Conservation (phyloP, 2,888 invertebrate species). For the Calameuta pallipes region DNA sequence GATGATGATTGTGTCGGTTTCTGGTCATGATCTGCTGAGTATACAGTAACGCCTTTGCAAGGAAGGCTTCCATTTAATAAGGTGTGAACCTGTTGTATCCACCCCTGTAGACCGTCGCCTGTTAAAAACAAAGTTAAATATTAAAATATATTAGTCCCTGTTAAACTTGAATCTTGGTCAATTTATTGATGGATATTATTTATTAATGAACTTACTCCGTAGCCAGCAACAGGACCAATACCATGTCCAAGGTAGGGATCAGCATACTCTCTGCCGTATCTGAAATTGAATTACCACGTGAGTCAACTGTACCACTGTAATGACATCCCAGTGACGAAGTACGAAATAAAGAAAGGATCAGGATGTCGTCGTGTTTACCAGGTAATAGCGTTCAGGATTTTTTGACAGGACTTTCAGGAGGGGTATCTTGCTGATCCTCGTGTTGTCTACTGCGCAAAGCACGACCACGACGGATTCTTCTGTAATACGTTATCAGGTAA, state of each 20-base stretch:
- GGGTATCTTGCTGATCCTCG: constrained; percentile 27
- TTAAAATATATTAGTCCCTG: not conserved
- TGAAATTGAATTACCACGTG: constrained; percentile 56
- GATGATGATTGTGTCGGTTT: constrained; percentile 46
- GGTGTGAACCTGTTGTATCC: constrained; percentile 96
- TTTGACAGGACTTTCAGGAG: constrained; percentile 36
- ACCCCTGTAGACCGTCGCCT: constrained; percentile 94
- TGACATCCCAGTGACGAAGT: no score
- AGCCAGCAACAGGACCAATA: constrained; percentile 96
- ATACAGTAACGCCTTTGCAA: constrained; percentile 35
- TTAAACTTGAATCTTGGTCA: not conserved
- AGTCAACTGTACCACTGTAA: constrained; percentile 17
- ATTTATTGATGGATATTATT: not conserved
- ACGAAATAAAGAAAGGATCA: constrained; percentile 19
- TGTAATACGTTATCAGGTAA: constrained; percentile 35
- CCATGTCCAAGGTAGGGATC: constrained; percentile 96
- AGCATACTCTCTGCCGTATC: constrained; percentile 90
- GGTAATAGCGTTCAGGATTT: constrained; percentile 33
- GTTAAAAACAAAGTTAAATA: constrained; percentile 54
- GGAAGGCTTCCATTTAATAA: constrained; percentile 73
- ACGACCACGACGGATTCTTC: constrained; percentile 51
- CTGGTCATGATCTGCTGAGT: constrained; percentile 58
- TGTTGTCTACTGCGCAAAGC: constrained; percentile 57
- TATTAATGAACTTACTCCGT: constrained; percentile 80
- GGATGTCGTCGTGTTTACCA: constrained; percentile 30